Percentiles rank a stretch among this genome's conserved stretches.
Evolutionary conservation across 2,797 vertebrate genomes (phyloP).

Genomic region (Tympanoctomys barrerae): DNA sequence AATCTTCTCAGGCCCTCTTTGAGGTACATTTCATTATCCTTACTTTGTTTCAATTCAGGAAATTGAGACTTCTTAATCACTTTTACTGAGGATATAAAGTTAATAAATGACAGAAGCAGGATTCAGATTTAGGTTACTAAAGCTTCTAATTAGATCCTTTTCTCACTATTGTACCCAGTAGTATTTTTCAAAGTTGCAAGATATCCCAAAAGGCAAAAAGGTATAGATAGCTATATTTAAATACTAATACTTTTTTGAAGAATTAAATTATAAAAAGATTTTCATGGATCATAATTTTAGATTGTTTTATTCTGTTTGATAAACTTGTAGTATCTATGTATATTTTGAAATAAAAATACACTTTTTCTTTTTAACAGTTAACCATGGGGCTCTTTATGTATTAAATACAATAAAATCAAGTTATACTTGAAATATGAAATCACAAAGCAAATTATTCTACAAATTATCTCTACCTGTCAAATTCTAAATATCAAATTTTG

Average conservation of each 20-base stretch:
- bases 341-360: constrained; percentile 19
- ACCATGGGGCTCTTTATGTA: background rate
- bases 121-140: constrained; percentile 57
- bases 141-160: constrained; percentile 25
- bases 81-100: constrained; percentile 31
- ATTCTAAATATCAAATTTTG: constrained; percentile 52
- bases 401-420: constrained; percentile 40
- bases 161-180: background rate
- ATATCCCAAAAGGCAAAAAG: background rate
- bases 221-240: background rate
- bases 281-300: background rate
- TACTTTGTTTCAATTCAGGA: constrained; percentile 46
- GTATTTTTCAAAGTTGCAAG: constrained; percentile 14
- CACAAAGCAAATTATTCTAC: constrained; percentile 14
- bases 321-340: background rate
- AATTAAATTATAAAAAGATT: constrained; percentile 12
- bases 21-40: constrained; percentile 10
- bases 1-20: constrained; percentile 39
- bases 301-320: constrained; percentile 33
- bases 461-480: constrained; percentile 47
- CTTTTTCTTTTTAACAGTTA: background rate
- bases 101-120: constrained; percentile 27
- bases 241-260: constrained; percentile 12
- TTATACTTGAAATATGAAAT: constrained; percentile 51
- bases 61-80: constrained; percentile 48